A percentile compares a stretch with the other conserved stretches of the same genome.
Conservation (phyloP, 2,888 invertebrate species). For the Elmis aenea region DNA sequence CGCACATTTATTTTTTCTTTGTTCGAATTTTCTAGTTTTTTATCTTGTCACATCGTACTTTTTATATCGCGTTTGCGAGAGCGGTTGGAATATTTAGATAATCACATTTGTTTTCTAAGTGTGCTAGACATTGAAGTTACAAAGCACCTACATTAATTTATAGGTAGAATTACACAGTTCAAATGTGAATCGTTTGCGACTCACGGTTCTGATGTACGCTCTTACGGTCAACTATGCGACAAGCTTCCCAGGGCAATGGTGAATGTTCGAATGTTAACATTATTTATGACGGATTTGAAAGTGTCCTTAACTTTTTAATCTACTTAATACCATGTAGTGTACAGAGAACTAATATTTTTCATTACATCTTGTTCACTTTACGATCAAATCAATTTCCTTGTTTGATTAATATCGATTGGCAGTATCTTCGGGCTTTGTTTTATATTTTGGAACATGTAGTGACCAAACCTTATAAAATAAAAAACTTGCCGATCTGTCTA, state of each 20-base stretch:
- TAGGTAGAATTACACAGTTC: constrained; percentile 3
- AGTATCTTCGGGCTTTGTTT: too few relatives aligned
- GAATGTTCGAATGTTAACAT: background rate
- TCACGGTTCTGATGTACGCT: constrained; percentile 4
- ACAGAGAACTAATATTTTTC: background rate
- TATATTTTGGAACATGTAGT: too few relatives aligned
- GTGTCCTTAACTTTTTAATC: background rate
- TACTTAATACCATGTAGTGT: background rate
- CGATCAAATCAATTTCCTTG: background rate
- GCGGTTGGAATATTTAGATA: too few relatives aligned
- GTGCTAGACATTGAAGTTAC: too few relatives aligned
- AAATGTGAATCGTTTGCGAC: constrained; percentile 9
- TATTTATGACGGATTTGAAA: background rate
- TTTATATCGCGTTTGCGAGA: too few relatives aligned
- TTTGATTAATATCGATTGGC: too few relatives aligned
- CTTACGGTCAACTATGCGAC: constrained; percentile 5
- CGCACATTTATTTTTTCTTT: constrained; percentile 8
- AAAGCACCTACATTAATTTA: background rate
- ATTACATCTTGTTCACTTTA: background rate
- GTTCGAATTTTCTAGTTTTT: constrained; percentile 4
- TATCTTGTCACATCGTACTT: constrained; percentile 1
- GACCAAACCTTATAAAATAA: too few relatives aligned
- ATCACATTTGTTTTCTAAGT: too few relatives aligned
- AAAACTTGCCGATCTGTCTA: too few relatives aligned
- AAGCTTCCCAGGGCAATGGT: constrained; percentile 4